These are phyloP conservation scores for Pseudeuparius sepicola DNA, from an alignment of 2,888 invertebrate genomes.

Conservation along the genomic window DNA sequence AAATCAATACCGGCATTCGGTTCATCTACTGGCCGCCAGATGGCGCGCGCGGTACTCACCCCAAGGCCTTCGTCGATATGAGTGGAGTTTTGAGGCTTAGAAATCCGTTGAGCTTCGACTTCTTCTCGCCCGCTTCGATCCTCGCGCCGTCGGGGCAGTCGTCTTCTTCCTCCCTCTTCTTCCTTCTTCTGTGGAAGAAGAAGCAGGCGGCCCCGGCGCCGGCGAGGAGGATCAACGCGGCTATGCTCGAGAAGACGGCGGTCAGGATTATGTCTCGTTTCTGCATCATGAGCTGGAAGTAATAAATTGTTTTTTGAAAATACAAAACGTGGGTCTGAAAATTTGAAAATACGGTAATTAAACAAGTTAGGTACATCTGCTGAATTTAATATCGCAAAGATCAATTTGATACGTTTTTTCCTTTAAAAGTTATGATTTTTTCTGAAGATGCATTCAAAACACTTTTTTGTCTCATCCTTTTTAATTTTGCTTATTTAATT, in stretches of 20 bases:
- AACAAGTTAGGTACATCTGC: neutral
- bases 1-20: no score
- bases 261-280: constrained; percentile 56
- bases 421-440: neutral
- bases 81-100: constrained; percentile 62
- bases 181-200: constrained; percentile 44
- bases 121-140: constrained; percentile 46
- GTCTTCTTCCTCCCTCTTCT: constrained; percentile 40
- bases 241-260: constrained; percentile 53
- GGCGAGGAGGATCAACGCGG: constrained; percentile 48
- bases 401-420: neutral
- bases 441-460: no score
- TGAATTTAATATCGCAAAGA: no score
- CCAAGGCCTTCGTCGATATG: constrained; percentile 63
- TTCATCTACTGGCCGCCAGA: neutral
- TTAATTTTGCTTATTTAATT: no score
- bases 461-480: no score
- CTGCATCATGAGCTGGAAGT: constrained; percentile 56
- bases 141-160: constrained; percentile 41
- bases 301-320: constrained; percentile 8
- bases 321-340: neutral
- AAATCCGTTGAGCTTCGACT: constrained; percentile 53
- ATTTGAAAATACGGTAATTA: neutral
- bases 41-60: constrained; percentile 52
- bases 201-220: constrained; percentile 48